Base-by-base conservation (phyloP, 2,888 invertebrate species). In the Cephonodes hylas region DNA sequence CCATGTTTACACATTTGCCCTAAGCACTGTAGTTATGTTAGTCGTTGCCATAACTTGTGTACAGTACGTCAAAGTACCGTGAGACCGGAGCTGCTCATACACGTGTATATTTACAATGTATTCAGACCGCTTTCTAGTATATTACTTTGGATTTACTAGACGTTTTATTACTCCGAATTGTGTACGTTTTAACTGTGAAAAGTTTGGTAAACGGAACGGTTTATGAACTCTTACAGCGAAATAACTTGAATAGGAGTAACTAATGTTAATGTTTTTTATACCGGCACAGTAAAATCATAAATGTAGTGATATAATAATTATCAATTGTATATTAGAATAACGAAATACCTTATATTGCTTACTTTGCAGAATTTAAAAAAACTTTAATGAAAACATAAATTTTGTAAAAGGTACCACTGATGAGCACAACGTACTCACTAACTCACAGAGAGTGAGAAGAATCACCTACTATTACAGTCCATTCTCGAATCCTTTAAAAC, bases 61-160 rank as follows among this genome's bases (percentile, higher is more conserved):
- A 23, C 46, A 25, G 25, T 46, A 13, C 69, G 72, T 81, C 78
- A 65, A 62, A 71, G 63, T 67, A 70, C 71, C 75, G 81, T 81
- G 76, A 64, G 78, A 76, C 68, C 71, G 66, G 71, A 69, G 72
- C 72, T 59, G 66, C 71, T 66, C 64, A 60, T 63, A 63, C 67
- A 69, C 69, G 73, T 46, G 23, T 25, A n/a, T 25, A 25, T 46
- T 25, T 23, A 25, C 23, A 23, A 59, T 34, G 31, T 48, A 42
- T 53, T 60, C 25, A 46, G 23, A 23, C 46, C 23, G 46, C 46
- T 46, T 45, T 45, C 45, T 23, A 8, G 20, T 38, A 42, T 45
- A 25, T 45, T 20, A 22, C 22, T 20, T 45, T 18, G 45, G 5
- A 13, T 45, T 45, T 45, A 13, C 38, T 0, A 34, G 6, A 38